Percentiles rank a stretch among this genome's conserved stretches.
Evolutionary conservation across 2,113 vertebrate genomes (phyloP).

Genomic region (Tragelaphus scriptus): DNA sequence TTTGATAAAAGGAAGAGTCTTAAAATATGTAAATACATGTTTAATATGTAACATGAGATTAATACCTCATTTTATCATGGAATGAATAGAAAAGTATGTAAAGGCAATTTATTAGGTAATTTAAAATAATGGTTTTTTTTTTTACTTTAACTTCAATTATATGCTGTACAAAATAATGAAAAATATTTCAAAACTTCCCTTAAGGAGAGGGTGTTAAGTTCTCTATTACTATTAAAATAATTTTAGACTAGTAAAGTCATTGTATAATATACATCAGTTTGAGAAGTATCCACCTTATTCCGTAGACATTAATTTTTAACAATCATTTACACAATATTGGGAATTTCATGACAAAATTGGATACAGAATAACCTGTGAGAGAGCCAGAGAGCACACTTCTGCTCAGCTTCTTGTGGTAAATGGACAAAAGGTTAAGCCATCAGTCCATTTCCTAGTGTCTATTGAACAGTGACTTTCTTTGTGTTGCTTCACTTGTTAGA

Average conservation of each 20-base stretch:
- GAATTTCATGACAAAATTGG: constrained; percentile 23
- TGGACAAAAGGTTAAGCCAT: constrained; percentile 73
- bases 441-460: constrained; percentile 56
- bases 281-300: background rate
- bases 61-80: background rate
- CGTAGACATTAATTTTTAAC: constrained; percentile 16
- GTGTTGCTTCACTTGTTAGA: constrained; percentile 51
- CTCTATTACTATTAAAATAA: background rate
- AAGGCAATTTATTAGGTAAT: background rate
- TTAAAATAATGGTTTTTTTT: background rate
- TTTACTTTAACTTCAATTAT: background rate
- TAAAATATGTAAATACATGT: background rate
- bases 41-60: background rate
- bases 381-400: background rate
- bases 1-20: background rate
- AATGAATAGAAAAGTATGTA: background rate
- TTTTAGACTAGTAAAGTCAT: constrained; percentile 12
- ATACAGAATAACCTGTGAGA: background rate
- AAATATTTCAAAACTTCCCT: constrained; percentile 2
- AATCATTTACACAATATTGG: background rate
- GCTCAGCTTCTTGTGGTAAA: background rate
- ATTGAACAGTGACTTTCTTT: constrained; percentile 67
- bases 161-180: background rate
- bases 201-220: background rate
- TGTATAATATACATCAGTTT: background rate